A percentile compares a stretch with the other conserved stretches of the same genome.
These are phyloP conservation scores for Leptopterna dolabrata DNA, from an alignment of 2,888 invertebrate genomes.

Conservation along the genomic window DNA sequence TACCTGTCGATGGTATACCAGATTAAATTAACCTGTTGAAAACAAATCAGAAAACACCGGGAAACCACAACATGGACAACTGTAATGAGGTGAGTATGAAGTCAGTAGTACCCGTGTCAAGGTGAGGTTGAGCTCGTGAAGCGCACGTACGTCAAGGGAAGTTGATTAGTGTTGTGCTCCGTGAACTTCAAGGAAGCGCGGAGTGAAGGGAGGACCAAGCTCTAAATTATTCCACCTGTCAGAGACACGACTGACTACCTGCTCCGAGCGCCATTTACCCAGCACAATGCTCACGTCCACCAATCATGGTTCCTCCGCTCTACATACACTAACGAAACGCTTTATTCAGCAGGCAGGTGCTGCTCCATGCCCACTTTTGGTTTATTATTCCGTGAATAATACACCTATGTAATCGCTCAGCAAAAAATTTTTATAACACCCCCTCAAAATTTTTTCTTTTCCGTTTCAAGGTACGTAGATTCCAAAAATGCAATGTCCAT, in stretches of 20 bases:
- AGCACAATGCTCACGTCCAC: slow-evolving; percentile 24
- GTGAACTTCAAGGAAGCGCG: background rate
- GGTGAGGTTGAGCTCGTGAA: background rate
- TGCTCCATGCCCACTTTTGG: background rate
- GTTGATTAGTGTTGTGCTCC: slow-evolving; percentile 18
- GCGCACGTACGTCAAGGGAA: slow-evolving; percentile 15
- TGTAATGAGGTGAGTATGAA: background rate
- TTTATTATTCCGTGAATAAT: too few relatives aligned
- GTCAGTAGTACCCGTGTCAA: background rate
- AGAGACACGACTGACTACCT: slow-evolving; percentile 17
- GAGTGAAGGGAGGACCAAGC: background rate
- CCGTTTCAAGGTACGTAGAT: too few relatives aligned
- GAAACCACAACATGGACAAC: background rate
- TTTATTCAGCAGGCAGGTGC: slow-evolving; percentile 2
- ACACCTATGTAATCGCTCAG: too few relatives aligned
- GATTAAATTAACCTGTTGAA: background rate
- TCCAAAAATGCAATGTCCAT: too few relatives aligned
- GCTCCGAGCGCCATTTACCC: slow-evolving; percentile 23
- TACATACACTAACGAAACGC: slow-evolving; percentile 39
- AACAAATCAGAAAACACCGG: background rate
- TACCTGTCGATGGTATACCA: background rate
- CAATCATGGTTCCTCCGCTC: slow-evolving; percentile 25
- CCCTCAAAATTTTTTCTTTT: too few relatives aligned
- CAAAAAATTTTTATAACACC: too few relatives aligned
- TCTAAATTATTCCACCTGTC: slow-evolving; percentile 41